A percentile compares a stretch with the other conserved stretches of the same genome.
These are phyloP conservation scores for Phyllostomus hastatus DNA, from an alignment of 2,113 vertebrate species.

Conservation along the genomic window DNA sequence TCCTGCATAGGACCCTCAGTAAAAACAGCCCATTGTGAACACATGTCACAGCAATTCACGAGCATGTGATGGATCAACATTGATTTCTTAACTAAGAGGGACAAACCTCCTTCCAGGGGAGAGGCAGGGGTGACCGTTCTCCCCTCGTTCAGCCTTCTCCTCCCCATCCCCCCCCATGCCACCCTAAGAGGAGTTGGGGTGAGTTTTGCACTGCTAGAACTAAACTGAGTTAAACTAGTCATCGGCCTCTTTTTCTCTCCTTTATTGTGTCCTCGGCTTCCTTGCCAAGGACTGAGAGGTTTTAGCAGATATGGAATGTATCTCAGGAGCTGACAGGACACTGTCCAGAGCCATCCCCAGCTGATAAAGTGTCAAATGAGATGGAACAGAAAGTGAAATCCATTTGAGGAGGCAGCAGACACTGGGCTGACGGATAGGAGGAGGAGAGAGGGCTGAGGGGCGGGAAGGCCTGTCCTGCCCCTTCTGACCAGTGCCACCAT, in stretches of 20 bases:
- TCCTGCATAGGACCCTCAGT: too few relatives aligned
- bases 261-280: not conserved
- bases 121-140: not conserved
- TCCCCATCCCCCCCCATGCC: not conserved
- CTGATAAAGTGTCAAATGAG: slow-evolving; percentile 93
- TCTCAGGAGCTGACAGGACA: slow-evolving; percentile 80
- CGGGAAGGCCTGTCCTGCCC: not conserved
- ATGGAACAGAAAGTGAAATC: slow-evolving; percentile 82
- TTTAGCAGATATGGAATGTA: slow-evolving; percentile 74
- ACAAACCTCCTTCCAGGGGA: not conserved
- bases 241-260: not conserved
- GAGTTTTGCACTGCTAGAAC: not conserved
- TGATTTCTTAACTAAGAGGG: not conserved
- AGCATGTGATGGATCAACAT: not conserved
- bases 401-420: slow-evolving; percentile 44
- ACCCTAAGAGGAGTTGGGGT: not conserved
- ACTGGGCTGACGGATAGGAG: slow-evolving; percentile 57
- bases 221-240: slow-evolving; percentile 17
- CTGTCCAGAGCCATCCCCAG: slow-evolving; percentile 81
- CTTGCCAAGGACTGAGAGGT: slow-evolving; percentile 46
- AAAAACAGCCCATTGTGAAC: not conserved
- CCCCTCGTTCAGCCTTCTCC: fast-evolving
- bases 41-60: not conserved
- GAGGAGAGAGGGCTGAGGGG: not conserved
- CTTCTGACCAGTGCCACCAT: not conserved